These are phyloP conservation scores for Epizoanthus ramosus DNA, from an alignment of 92 coral and sea anemone species.

Conservation along the genomic window DNA sequence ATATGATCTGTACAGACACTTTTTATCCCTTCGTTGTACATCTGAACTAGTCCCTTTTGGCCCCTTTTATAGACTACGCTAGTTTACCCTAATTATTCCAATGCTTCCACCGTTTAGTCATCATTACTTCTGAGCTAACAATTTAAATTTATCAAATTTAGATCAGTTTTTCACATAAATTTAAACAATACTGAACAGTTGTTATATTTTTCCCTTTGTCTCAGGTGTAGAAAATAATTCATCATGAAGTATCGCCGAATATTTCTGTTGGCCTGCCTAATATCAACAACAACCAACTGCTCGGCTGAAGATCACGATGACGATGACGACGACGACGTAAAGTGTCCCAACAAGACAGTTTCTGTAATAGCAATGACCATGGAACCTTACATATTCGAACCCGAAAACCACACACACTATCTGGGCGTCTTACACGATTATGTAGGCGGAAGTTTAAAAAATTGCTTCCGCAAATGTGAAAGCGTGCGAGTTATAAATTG, in stretches of 20 bases:
- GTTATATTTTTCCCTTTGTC: neutral
- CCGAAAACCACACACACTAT: neutral
- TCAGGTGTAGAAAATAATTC: neutral
- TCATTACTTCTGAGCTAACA: no score
- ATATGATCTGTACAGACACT: no score
- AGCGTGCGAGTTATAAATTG: neutral
- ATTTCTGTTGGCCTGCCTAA: neutral
- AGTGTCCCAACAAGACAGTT: slow-evolving; percentile 19
- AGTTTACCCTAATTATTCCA: no score
- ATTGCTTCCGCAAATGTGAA: neutral
- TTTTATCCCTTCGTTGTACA: no score
- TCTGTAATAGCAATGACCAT: neutral
- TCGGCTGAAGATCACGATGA: neutral
- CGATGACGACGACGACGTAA: no score
- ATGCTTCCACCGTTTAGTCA: no score
- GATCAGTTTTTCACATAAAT: no score
- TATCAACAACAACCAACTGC: neutral
- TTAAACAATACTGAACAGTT: no score
- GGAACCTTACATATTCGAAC: neutral
- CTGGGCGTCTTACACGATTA: slow-evolving; percentile 8
- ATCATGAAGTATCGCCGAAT: neutral
- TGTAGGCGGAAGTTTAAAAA: neutral
- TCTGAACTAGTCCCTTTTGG: no score
- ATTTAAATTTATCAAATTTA: no score
- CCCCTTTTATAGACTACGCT: no score